Evolutionary conservation across 2,113 vertebrate genomes (phyloP), one percentile per base, ranked within the genome.

Genomic region (Andinoacara biseriatus): DNA sequence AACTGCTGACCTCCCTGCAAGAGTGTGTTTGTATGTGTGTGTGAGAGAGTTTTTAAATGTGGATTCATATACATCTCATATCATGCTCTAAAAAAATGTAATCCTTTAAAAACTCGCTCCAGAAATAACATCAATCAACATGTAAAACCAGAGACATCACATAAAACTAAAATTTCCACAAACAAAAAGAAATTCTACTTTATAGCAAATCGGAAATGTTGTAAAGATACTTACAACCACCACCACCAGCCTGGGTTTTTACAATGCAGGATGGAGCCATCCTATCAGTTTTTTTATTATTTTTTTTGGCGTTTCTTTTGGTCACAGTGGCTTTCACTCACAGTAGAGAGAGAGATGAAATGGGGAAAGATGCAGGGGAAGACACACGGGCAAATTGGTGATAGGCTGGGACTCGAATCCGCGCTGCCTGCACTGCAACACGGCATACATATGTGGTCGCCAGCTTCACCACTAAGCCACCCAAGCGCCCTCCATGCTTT

Each of bases 1-100:
- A 83, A 56, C 82, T 84, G 84, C 18, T 57, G 78, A 83, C 74
- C 82, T 82, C 80, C 56, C 40, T 65, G 59, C 43, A 54, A 26
- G 38, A 61, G 62, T 74, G 56, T 24, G 26, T 67, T 29, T 61
- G 57, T 38, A 31, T 22, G 2, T 35, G 46, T 77, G 61, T 76
- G 35, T 78, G 17, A 40, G 46, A 22, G 56, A 59, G 62, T 80
- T 46, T 76, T 29, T 76, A 31, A 58, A 43, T 82, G 81, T 82
- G 78, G 76, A 82, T 40, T 43, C 57, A 60, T 65, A 57, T 60
- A 46, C 38, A 86, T 82, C 74, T 58, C 57, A 54, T 74, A 56
- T 84, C 74, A 83, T 63, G 76, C 17, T 54, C 5, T 54, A 67
- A 75, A 33, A 26, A 82, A 83, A 84, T 80, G 7, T 29, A 29